Evolutionary conservation across 2,113 vertebrate species (phyloP).

Genomic region (Cinclus cinclus): DNA sequence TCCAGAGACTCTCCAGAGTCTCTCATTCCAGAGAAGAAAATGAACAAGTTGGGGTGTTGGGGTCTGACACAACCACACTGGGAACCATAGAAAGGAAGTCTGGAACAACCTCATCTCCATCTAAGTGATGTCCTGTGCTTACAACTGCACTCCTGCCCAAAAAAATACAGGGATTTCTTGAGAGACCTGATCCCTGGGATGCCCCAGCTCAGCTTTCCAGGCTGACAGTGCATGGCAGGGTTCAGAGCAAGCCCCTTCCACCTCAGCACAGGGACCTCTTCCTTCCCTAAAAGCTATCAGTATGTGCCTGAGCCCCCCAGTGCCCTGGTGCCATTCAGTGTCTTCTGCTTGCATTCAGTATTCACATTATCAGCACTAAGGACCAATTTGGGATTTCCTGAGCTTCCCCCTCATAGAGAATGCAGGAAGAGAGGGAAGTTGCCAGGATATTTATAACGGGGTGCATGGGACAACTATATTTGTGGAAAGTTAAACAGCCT

Average conservation of each 20-base stretch:
- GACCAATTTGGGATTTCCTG: not conserved
- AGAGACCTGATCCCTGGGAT: not conserved
- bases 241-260: not conserved
- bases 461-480: not conserved
- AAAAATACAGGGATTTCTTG: not conserved
- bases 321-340: not conserved
- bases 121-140: not conserved
- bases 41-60: not conserved
- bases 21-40: not conserved
- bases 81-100: not conserved
- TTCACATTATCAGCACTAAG: not conserved
- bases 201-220: not conserved
- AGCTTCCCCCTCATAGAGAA: not conserved
- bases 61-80: not conserved
- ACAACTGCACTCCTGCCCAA: not conserved
- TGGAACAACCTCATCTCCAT: not conserved
- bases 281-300: not conserved
- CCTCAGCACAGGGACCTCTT: not conserved
- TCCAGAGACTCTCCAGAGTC: not conserved
- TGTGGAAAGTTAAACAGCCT: constrained; percentile 66
- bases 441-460: constrained; percentile 19
- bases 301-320: not conserved
- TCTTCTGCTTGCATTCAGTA: constrained; percentile 11
- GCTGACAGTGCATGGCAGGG: not conserved
- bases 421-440: constrained; percentile 21